These are phyloP conservation scores for Heliothis peltigera DNA, from an alignment of 2,888 invertebrate species.

Conservation along the genomic window DNA sequence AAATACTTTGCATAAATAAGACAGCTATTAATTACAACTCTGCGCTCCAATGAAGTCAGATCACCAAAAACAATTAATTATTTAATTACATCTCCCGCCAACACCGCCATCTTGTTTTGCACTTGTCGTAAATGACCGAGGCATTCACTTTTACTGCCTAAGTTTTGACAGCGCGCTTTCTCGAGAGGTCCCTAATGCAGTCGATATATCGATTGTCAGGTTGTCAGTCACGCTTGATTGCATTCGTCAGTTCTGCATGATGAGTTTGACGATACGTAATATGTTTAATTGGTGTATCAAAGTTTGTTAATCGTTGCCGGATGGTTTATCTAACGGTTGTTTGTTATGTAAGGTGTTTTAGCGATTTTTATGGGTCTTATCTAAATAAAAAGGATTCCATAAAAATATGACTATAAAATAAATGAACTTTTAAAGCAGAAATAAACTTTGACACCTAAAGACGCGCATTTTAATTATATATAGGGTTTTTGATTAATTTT, in stretches of 20 bases:
- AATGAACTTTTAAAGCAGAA: no score
- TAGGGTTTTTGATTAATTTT: no score
- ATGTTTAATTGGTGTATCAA: conserved; percentile 27
- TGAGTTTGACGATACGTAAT: conserved; percentile 38
- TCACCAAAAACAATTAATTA: conserved; percentile 60
- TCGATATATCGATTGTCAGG: conserved; percentile 42
- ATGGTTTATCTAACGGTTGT: background rate
- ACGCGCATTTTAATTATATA: no score
- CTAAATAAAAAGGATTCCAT: background rate
- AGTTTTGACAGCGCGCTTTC: conserved; percentile 62
- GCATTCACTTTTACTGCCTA: conserved; percentile 61
- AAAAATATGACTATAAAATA: background rate
- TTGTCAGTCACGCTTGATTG: no score
- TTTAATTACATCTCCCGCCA: conserved; percentile 53
- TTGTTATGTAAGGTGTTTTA: background rate
- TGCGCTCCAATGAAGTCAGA: conserved; percentile 56
- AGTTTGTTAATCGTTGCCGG: conserved; percentile 15
- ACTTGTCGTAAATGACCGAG: conserved; percentile 43
- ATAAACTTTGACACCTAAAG: no score
- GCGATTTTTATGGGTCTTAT: background rate
- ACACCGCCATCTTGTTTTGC: conserved; percentile 58
- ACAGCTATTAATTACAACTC: conserved; percentile 61
- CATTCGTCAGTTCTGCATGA: conserved; percentile 47
- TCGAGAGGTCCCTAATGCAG: conserved; percentile 50
- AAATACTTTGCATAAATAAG: conserved; percentile 34